phyloP scores from a whole-genome alignment of 2,113 vertebrate species.

The Bos javanicus region DNA sequence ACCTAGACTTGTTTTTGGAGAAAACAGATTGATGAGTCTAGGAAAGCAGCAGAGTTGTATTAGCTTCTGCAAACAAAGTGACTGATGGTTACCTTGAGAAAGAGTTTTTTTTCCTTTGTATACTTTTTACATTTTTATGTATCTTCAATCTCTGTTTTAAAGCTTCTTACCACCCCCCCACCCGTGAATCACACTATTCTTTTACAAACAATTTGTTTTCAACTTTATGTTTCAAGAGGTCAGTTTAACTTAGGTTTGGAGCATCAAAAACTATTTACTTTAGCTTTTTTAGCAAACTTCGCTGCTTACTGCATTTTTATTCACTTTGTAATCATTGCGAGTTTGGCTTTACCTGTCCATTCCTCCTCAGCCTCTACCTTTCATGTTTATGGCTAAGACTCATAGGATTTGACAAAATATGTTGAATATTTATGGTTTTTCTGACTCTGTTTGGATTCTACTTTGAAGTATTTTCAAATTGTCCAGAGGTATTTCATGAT shows the following conservation, averaged over 20 bases:
- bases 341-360: background rate
- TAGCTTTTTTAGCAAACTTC: background rate
- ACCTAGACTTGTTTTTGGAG: conserved; percentile 55
- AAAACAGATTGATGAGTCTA: conserved; percentile 31
- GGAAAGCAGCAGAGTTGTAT: conserved; percentile 40
- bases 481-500: background rate
- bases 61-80: conserved; percentile 2
- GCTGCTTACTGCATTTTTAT: background rate
- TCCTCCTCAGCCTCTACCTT: background rate
- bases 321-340: background rate
- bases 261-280: background rate
- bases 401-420: background rate
- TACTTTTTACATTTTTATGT: background rate
- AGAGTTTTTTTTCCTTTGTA: background rate
- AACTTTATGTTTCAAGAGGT: background rate
- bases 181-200: background rate
- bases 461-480: background rate
- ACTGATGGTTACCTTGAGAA: background rate
- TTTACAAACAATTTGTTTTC: background rate
- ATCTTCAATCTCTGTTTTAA: conserved; percentile 23
- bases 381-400: background rate
- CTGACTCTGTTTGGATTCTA: background rate
- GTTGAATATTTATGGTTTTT: background rate
- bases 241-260: background rate
- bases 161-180: too few species aligned